phyloP scores from a whole-genome alignment of 2,113 vertebrate species.

The Elephas maximus region DNA sequence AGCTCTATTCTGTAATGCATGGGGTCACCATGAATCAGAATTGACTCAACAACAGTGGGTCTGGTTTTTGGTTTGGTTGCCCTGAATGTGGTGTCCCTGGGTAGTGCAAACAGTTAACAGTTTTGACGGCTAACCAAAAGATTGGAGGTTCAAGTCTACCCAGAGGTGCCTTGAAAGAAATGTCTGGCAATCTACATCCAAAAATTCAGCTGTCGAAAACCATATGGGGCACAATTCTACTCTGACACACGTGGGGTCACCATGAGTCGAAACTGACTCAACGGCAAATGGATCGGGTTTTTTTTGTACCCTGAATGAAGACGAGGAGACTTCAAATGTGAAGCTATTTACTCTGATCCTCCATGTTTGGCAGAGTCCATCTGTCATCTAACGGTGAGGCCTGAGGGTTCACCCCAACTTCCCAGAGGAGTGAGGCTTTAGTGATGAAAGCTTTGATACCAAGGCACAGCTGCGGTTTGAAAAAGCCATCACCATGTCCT shows the following conservation, averaged over 20 bases:
- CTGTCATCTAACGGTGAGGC: not conserved
- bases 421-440: too few species aligned
- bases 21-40: not conserved
- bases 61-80: not conserved
- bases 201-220: not conserved
- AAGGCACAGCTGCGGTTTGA: too few species aligned
- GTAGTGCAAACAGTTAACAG: too few species aligned
- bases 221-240: not conserved
- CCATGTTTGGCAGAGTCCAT: not conserved
- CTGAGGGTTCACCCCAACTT: not conserved
- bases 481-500: not conserved
- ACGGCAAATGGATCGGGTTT: too few species aligned
- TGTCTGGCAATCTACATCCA: too few species aligned
- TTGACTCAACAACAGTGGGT: not conserved
- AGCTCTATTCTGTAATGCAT: not conserved
- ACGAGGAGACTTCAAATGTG: not conserved
- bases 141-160: too few species aligned
- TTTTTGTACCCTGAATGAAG: not conserved
- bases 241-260: not conserved
- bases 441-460: too few species aligned
- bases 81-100: not conserved
- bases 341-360: not conserved
- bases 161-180: too few species aligned
- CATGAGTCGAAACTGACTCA: not conserved
- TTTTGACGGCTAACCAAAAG: too few species aligned